phyloP scores from a whole-genome alignment of 2,888 invertebrate species.

The Hypena proboscidalis region DNA sequence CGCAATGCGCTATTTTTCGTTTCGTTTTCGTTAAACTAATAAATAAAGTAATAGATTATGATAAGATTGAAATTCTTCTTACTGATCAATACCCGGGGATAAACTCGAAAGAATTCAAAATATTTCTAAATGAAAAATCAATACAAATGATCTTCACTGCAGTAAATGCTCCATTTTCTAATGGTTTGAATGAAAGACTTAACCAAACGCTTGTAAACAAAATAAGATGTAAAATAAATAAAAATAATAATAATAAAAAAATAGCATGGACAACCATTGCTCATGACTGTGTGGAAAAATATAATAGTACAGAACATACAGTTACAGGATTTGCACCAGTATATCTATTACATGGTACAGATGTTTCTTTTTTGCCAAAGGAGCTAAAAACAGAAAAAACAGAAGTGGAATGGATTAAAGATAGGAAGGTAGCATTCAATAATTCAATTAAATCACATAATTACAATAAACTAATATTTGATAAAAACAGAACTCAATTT shows the following conservation, averaged over 20 bases:
- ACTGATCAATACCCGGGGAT: slow-evolving; percentile 35
- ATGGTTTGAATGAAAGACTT: slow-evolving; percentile 39
- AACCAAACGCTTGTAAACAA: slow-evolving; percentile 43
- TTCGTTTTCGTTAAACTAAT: slow-evolving; percentile 32
- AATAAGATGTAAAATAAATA: slow-evolving; percentile 43
- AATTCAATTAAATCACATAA: too few relatives aligned
- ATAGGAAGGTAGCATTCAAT: too few relatives aligned
- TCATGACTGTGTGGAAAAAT: slow-evolving; percentile 40
- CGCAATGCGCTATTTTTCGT: too few relatives aligned
- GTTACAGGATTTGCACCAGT: slow-evolving; percentile 43
- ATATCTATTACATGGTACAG: slow-evolving; percentile 42
- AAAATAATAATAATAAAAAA: slow-evolving; percentile 30
- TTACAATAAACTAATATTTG: too few relatives aligned
- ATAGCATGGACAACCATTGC: slow-evolving; percentile 47
- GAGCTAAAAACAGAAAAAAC: too few relatives aligned
- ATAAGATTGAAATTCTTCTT: slow-evolving; percentile 31
- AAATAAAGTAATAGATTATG: slow-evolving; percentile 18
- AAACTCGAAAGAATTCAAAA: slow-evolving; percentile 9
- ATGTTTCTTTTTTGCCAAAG: too few relatives aligned
- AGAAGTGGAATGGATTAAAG: too few relatives aligned
- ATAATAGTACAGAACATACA: slow-evolving; percentile 46
- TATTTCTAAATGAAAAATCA: too few relatives aligned
- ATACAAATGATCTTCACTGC: slow-evolving; percentile 34
- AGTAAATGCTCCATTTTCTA: slow-evolving; percentile 26
- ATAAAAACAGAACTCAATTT: too few relatives aligned